phyloP scores from a whole-genome alignment of 2,113 vertebrate species.

The Menura novaehollandiae region DNA sequence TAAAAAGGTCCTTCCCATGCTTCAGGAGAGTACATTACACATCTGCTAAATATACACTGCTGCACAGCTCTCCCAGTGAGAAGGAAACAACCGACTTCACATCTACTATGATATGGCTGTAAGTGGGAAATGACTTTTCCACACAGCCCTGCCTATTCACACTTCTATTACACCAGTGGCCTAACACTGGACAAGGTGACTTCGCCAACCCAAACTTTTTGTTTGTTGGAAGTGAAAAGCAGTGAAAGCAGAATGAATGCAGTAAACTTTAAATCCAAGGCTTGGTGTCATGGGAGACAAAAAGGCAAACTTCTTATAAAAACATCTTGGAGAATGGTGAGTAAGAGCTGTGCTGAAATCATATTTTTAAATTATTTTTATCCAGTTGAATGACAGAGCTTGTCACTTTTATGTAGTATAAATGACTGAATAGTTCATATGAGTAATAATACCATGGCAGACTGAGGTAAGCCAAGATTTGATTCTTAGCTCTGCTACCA shows the following conservation, averaged over 20 bases:
- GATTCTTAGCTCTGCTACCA: slow-evolving; percentile 31
- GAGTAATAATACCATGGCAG: slow-evolving; percentile 16
- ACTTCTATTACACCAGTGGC: background rate
- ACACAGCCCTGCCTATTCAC: background rate
- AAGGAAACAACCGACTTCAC: background rate
- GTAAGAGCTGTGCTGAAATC: background rate
- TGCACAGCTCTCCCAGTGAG: background rate
- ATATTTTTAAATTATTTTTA: slow-evolving; percentile 21
- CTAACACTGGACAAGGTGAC: background rate
- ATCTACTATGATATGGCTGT: background rate
- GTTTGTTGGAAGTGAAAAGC: background rate
- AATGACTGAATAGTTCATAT: slow-evolving; percentile 28
- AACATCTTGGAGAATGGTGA: background rate
- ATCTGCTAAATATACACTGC: background rate
- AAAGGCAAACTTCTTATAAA: background rate
- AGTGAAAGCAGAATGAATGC: background rate
- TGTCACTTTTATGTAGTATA: background rate
- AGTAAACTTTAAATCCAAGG: background rate
- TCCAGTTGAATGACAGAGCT: slow-evolving; percentile 23
- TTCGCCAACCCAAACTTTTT: background rate
- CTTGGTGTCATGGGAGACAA: background rate
- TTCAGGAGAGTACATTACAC: background rate
- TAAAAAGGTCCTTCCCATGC: background rate
- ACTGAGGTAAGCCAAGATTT: slow-evolving; percentile 9
- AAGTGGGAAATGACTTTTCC: background rate